Conservation (phyloP, 2,113 vertebrate genomes). For the Chloropsis hardwickii region DNA sequence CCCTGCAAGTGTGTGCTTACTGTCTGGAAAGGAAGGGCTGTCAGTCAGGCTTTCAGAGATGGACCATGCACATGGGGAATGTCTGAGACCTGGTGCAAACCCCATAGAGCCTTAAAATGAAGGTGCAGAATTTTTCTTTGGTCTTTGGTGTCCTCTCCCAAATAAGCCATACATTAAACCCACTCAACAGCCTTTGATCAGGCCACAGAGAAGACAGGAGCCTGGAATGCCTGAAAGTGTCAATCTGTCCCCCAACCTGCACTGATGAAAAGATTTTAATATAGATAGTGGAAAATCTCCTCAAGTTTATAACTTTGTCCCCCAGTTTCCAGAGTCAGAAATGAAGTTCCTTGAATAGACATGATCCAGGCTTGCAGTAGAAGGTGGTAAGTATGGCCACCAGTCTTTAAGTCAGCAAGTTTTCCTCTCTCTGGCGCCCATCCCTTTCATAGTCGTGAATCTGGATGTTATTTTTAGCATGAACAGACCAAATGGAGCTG, state of each 20-base stretch:
- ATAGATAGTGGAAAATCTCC: neutral
- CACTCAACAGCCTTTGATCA: neutral
- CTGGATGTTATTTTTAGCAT: constrained; percentile 49
- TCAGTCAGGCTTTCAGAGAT: neutral
- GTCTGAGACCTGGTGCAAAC: neutral
- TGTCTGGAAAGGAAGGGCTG: neutral
- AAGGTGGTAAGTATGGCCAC: neutral
- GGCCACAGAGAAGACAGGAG: neutral
- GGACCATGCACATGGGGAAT: neutral
- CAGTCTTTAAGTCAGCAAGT: neutral
- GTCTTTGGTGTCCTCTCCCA: neutral
- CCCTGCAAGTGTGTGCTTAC: neutral
- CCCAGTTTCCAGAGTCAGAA: neutral
- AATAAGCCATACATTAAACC: neutral
- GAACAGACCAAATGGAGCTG: constrained; percentile 27
- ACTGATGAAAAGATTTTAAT: neutral
- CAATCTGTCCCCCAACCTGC: neutral
- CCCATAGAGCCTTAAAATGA: neutral
- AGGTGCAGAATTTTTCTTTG: neutral
- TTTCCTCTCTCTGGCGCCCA: neutral
- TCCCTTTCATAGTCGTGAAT: neutral
- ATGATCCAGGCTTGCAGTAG: neutral
- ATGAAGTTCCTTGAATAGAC: neutral
- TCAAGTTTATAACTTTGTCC: neutral
- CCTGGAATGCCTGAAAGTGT: neutral